Evolutionary conservation across 2,888 invertebrate species (phyloP).

Genomic region (Pristionchus maxplancki): DNA sequence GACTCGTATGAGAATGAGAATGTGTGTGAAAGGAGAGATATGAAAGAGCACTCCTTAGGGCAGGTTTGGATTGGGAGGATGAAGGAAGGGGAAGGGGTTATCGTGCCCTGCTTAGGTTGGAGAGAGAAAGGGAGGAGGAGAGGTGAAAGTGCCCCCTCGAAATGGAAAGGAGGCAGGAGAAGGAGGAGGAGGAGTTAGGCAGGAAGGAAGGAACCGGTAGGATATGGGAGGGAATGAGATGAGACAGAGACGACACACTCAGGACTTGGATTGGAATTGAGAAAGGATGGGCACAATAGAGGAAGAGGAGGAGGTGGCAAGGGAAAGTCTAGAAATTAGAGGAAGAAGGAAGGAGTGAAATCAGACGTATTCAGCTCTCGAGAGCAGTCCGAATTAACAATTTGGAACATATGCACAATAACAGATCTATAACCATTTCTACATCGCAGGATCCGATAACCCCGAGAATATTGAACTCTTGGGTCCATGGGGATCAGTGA

Average conservation of each 20-base stretch:
- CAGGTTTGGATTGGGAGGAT: not conserved
- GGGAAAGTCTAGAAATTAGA: not conserved
- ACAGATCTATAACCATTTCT: no score
- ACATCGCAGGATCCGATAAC: no score
- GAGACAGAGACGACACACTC: slow-evolving; percentile 21
- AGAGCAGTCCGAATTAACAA: not conserved
- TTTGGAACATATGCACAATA: no score
- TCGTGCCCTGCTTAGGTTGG: slow-evolving; percentile 41
- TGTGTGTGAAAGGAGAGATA: not conserved
- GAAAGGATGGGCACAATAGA: not conserved
- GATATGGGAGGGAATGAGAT: slow-evolving; percentile 36
- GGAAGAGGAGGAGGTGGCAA: not conserved
- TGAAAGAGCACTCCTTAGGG: slow-evolving; percentile 34
- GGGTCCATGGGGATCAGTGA: not conserved
- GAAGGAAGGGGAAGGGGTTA: slow-evolving; percentile 32
- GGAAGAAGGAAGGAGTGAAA: not conserved
- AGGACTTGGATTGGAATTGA: slow-evolving; percentile 40
- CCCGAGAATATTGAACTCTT: no score
- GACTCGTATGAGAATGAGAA: not conserved
- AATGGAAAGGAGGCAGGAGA: slow-evolving; percentile 26
- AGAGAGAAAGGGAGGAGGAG: slow-evolving; percentile 7
- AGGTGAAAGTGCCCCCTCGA: slow-evolving; percentile 23
- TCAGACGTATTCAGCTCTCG: not conserved
- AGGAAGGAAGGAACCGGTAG: slow-evolving; percentile 21
- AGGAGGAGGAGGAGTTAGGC: slow-evolving; percentile 43